Base-by-base conservation (phyloP, 30 jellyfish, hydroid and myxozoan genomes). In the Aurelia aurita region DNA sequence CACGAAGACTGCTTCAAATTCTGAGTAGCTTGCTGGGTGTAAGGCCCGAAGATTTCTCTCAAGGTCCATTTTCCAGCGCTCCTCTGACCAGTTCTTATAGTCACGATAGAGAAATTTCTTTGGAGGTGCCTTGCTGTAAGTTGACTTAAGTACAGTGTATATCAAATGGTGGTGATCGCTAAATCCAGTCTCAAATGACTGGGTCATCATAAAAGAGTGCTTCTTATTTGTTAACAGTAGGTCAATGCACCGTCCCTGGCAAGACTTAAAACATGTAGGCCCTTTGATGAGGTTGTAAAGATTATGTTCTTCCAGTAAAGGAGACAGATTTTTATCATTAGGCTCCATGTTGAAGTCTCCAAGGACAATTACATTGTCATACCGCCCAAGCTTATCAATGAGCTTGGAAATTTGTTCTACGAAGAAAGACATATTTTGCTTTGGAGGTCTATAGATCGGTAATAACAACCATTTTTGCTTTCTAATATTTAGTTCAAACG, bases 131-230 rank as follows among this genome's bases (percentile, higher is more conserved):
- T 66, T 66, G 20, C 18, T 26, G 63, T 5, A 66, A 5, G 79
- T 66, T 26, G 88, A 12, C 44, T 76, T 76, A 63, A 53, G 44
- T 23, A 76, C 8, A 8, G 88, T 76, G 69, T 15, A 58, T 22
- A 76, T 76, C 86, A 76, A 13, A 49, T 76, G 59, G 60, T 76
- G 88, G 86, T 76, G 87, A 34, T 78, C 89, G 29, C 89, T 78
- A 63, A 78, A 60, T 45, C 89, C 89, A 15, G 89, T 78, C 29
- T 78, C 89, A 59, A 78, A 61, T 8, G 89, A 78, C 46, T 78
- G 22, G 55, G 88, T 6, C 13, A 62, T 13, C 84, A 71, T 35
- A 26, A 71, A 39, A 13, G 71, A 32, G 76, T 71, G 67, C 29
- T 39, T n/a, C 26, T 39, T 6, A n/a, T n/a, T n/a, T n/a, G n/a